These are phyloP conservation scores for Atlantisia rogersi DNA, from an alignment of 2,113 vertebrate species.

Conservation along the genomic window DNA sequence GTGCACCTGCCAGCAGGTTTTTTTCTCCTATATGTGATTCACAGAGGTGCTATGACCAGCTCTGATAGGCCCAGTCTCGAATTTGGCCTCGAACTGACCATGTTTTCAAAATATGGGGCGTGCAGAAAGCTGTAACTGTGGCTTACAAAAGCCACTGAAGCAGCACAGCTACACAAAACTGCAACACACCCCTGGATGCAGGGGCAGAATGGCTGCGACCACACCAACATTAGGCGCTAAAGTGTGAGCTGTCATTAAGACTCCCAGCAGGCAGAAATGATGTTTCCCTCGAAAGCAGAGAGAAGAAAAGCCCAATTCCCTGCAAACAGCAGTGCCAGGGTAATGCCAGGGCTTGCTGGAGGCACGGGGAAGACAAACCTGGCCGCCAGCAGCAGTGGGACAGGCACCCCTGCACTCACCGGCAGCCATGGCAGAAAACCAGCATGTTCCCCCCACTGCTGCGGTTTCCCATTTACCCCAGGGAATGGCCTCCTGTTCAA, in stretches of 20 bases:
- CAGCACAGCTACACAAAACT: no score
- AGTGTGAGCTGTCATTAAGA: not conserved
- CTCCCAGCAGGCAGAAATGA: not conserved
- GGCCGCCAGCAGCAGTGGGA: not conserved
- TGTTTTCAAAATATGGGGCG: no score
- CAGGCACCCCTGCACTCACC: rapidly evolving
- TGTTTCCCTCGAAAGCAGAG: not conserved
- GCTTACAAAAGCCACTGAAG: no score
- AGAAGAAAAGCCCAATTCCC: not conserved
- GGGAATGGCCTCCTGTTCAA: not conserved
- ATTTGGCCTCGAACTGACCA: no score
- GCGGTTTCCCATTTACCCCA: not conserved
- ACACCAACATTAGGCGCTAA: rapidly evolving
- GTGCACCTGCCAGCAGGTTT: no score
- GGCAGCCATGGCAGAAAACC: not conserved
- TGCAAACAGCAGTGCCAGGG: not conserved
- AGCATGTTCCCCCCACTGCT: no score
- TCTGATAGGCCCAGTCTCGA: no score
- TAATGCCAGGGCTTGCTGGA: not conserved
- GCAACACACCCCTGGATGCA: not conserved
- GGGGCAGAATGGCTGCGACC: not conserved
- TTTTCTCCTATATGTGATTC: no score
- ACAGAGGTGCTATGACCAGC: no score
- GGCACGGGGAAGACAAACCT: not conserved
- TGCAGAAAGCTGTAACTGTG: no score